Percentiles rank a stretch among this genome's conserved stretches.
phyloP scores from a whole-genome alignment of 2,888 invertebrate genomes.

The Calameuta pallipes region DNA sequence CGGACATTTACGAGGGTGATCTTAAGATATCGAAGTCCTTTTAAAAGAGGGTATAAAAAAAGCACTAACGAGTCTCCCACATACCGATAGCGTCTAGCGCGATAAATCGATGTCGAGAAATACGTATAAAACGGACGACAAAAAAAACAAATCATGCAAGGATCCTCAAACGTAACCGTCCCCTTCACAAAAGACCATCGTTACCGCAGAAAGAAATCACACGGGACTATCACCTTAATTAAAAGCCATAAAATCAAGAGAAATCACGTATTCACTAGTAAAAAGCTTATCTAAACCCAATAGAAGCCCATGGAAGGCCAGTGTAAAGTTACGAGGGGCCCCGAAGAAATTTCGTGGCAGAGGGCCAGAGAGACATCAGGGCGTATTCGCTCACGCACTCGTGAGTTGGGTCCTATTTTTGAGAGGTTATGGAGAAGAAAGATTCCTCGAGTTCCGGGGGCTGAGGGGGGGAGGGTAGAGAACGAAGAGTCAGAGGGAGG shows the following conservation, averaged over 20 bases:
- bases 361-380: background rate
- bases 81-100: background rate
- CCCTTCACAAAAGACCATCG: background rate
- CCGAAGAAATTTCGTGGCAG: background rate
- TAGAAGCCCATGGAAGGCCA: background rate
- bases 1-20: background rate
- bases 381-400: slow-evolving; percentile 29
- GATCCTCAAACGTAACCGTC: background rate
- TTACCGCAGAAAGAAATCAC: background rate
- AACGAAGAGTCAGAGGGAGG: background rate
- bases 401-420: slow-evolving; percentile 56
- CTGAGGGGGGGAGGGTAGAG: slow-evolving; percentile 12
- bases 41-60: background rate
- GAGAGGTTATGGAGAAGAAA: slow-evolving; percentile 36
- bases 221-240: background rate
- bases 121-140: background rate
- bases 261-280: background rate
- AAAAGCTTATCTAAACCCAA: background rate
- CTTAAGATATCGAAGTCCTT: background rate
- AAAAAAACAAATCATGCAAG: background rate
- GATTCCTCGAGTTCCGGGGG: slow-evolving; percentile 9
- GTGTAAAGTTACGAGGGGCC: background rate
- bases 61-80: background rate
- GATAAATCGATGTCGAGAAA: background rate
- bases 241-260: background rate